Percentiles rank a stretch among this genome's conserved stretches.
phyloP scores from a whole-genome alignment of 2,888 invertebrate genomes.

The Erynnis tages region DNA sequence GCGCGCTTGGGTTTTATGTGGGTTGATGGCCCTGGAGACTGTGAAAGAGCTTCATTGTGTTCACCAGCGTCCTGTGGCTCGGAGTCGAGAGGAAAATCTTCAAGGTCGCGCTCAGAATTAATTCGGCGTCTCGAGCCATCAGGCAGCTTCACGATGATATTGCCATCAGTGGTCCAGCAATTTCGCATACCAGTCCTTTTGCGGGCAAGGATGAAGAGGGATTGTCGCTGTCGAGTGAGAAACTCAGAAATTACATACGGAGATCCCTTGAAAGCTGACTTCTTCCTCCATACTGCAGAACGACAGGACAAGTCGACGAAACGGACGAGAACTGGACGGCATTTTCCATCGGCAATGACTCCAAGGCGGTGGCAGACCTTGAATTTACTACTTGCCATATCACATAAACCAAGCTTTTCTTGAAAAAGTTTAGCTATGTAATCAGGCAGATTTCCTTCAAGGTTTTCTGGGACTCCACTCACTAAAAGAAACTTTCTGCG shows the following conservation, averaged over 20 bases:
- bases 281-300: conserved; percentile 8
- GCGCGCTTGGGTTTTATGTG: neutral
- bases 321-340: neutral
- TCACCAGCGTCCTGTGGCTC: neutral
- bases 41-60: neutral
- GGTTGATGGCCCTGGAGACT: neutral
- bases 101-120: neutral
- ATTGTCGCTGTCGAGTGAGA: conserved; percentile 1
- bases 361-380: conserved; percentile 6
- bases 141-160: neutral
- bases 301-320: neutral
- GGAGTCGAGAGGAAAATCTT: neutral
- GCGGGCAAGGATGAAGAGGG: neutral
- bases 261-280: neutral
- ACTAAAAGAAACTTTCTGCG: conserved; percentile 2
- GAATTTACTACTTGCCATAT: neutral
- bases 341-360: neutral
- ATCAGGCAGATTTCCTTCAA: neutral
- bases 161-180: conserved; percentile 7
- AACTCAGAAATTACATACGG: neutral
- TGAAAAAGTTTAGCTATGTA: conserved; percentile 3
- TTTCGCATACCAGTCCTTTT: neutral
- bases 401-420: conserved; percentile 4
- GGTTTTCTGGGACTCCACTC: neutral
- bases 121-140: neutral